phyloP scores from a whole-genome alignment of 2,113 vertebrate species.

The Clarias magur region DNA sequence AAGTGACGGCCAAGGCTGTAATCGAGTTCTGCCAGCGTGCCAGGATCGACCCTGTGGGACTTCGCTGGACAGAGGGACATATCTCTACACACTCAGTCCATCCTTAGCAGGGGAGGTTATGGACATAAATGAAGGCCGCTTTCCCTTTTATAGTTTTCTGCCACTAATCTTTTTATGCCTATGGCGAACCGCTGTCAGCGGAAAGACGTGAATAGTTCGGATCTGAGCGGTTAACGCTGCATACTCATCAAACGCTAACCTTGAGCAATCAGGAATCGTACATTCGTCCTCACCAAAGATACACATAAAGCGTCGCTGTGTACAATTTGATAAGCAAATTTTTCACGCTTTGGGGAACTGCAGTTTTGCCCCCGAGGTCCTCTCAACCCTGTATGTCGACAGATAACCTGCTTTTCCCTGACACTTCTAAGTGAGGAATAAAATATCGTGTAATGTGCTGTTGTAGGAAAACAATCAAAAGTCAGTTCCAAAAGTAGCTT shows the following conservation, averaged over 20 bases:
- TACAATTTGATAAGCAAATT: slow-evolving; percentile 72
- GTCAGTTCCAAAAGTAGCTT: not conserved
- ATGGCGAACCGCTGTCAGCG: not conserved
- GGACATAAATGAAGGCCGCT: not conserved
- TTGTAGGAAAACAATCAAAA: not conserved
- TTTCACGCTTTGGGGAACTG: slow-evolving; percentile 61
- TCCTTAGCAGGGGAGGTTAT: slow-evolving; percentile 11
- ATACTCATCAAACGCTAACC: slow-evolving; percentile 29
- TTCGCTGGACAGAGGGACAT: slow-evolving; percentile 8
- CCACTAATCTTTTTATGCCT: slow-evolving; percentile 7
- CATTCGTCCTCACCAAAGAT: slow-evolving; percentile 31
- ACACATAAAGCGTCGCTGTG: slow-evolving; percentile 55
- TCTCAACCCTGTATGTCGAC: slow-evolving; percentile 63
- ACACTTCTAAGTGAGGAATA: not conserved
- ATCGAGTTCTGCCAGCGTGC: not conserved
- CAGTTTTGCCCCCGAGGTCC: slow-evolving; percentile 66
- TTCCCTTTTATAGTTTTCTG: not conserved
- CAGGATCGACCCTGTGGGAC: slow-evolving; percentile 26
- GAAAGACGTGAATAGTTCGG: not conserved
- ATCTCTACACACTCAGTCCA: not conserved
- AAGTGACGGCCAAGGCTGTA: slow-evolving; percentile 11
- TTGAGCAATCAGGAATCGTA: slow-evolving; percentile 25
- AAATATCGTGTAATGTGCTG: not conserved
- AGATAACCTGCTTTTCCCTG: slow-evolving; percentile 59
- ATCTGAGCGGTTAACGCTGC: slow-evolving; percentile 6